Evolutionary conservation across 2,797 vertebrate species (phyloP), one percentile per base, ranked within the genome.

Genomic region (Otolemur crassicaudatus): DNA sequence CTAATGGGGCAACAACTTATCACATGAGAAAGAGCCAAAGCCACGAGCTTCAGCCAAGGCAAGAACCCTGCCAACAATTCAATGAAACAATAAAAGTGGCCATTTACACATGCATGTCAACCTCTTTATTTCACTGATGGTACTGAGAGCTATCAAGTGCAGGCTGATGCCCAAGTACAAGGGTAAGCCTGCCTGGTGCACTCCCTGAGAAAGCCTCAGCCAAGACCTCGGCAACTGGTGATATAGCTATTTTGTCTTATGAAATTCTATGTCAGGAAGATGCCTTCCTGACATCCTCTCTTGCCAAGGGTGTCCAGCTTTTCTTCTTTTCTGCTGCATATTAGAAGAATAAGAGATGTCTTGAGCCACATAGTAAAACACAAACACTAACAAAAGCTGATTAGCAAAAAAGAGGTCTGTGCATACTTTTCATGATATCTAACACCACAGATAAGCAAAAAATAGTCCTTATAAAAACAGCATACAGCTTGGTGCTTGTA

Each of bases 181-280:
- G 34, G 0, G 2, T 0, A 14, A 31, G 69, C 40, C 85, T 34
- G 34, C 79, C 65, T 9, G 20, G 20, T 5, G 5, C 0, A 0
- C 73, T 65, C 69, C 0, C 2, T 3, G 17, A 10, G 49, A 76
- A 29, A 61, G 80, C 72, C 76, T 11, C 9, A 25, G 29, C 53
- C 40, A 14, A 89, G 61, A 63, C n/a, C 43, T 19, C 19, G 3
- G 37, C 3, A 19, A 3, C 29, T 0, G 12, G 0, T 31, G 60
- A 12, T 4, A 34, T 5, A 0, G 25, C 29, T 53, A 56, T 70
- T 37, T 10, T 49, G 49, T 76, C 65, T 16, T 27, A 69, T 19
- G 75, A 70, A 70, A 65, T 27, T n/a, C 60, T 27, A 10, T n/a
- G 46, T 83, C 23, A 31, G 40, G 22, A 91, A 20, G 79, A 76